phyloP scores from a whole-genome alignment of 2,797 vertebrate genomes.

The Acanthurus lineatus region DNA sequence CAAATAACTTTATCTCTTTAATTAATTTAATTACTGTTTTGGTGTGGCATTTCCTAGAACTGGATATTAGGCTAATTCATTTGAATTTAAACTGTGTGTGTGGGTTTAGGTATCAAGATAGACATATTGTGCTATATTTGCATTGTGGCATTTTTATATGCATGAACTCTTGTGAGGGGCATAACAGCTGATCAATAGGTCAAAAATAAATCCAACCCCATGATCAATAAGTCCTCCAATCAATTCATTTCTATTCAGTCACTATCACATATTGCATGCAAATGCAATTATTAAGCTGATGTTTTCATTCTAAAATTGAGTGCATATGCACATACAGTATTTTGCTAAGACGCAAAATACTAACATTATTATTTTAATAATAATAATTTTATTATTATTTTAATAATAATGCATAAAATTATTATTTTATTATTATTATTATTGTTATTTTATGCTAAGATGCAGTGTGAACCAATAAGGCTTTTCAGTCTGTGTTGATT shows the following conservation, averaged over 20 bases:
- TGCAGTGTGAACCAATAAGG: too few species aligned
- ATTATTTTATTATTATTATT: too few species aligned
- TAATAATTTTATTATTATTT: too few species aligned
- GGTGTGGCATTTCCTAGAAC: neutral
- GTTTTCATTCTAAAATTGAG: too few species aligned
- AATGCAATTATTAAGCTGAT: neutral
- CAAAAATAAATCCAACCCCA: slow-evolving; percentile 15
- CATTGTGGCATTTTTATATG: slow-evolving; percentile 10
- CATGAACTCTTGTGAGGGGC: neutral
- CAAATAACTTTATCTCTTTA: slow-evolving; percentile 27
- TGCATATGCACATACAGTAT: neutral
- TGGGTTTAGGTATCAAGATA: neutral
- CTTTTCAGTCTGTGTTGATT: too few species aligned
- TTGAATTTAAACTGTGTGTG: neutral
- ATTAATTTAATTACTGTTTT: slow-evolving; percentile 17
- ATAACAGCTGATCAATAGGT: slow-evolving; percentile 32
- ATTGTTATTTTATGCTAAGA: too few species aligned
- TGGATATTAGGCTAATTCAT: neutral
- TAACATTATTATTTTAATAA: too few species aligned
- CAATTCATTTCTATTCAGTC: slow-evolving; percentile 41
- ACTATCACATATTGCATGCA: too few species aligned
- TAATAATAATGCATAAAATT: too few species aligned
- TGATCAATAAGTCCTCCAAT: slow-evolving; percentile 40
- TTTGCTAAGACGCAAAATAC: too few species aligned
- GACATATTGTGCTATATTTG: neutral